Percentiles rank a stretch among this genome's conserved stretches.
Evolutionary conservation across 1,140 invertebrate genomes (phyloP).

Genomic region (Nasonia giraulti): DNA sequence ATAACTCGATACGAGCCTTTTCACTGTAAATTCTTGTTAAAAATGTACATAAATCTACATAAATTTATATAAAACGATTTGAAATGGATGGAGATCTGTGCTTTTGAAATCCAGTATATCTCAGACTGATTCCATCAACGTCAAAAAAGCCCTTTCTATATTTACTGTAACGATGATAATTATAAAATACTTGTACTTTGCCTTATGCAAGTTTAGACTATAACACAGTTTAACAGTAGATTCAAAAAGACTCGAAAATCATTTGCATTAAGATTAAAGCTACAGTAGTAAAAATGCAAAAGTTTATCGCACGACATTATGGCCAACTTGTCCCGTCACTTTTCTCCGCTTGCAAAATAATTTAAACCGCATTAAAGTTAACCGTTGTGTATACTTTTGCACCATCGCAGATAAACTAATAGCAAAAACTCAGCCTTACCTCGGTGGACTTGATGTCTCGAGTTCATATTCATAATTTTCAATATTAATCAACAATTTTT

Average conservation of each 20-base stretch:
- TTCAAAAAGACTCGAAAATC: slow-evolving; percentile 52
- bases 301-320: slow-evolving; percentile 52
- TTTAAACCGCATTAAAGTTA: slow-evolving; percentile 39
- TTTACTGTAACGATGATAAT: slow-evolving; percentile 44
- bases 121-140: slow-evolving; percentile 46
- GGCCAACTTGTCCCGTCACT: slow-evolving; percentile 51
- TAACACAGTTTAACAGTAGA: slow-evolving; percentile 53
- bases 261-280: slow-evolving; percentile 51
- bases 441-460: slow-evolving; percentile 18
- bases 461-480: slow-evolving; percentile 41
- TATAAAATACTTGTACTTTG: slow-evolving; percentile 53
- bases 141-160: slow-evolving; percentile 36
- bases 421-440: slow-evolving; percentile 49
- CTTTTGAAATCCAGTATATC: slow-evolving; percentile 39
- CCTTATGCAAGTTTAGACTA: slow-evolving; percentile 50
- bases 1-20: slow-evolving; percentile 53
- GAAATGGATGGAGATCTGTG: slow-evolving; percentile 46
- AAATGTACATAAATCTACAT: slow-evolving; percentile 54
- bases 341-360: slow-evolving; percentile 37
- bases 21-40: slow-evolving; percentile 49
- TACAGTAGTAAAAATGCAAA: slow-evolving; percentile 52
- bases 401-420: slow-evolving; percentile 37
- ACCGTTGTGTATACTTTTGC: slow-evolving; percentile 44
- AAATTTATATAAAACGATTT: slow-evolving; percentile 47
- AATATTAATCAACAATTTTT: slow-evolving; percentile 45